Evolutionary conservation across 2,888 invertebrate genomes (phyloP), one percentile per base, ranked within the genome.

Genomic region (Dasysyrphus albostriatus): DNA sequence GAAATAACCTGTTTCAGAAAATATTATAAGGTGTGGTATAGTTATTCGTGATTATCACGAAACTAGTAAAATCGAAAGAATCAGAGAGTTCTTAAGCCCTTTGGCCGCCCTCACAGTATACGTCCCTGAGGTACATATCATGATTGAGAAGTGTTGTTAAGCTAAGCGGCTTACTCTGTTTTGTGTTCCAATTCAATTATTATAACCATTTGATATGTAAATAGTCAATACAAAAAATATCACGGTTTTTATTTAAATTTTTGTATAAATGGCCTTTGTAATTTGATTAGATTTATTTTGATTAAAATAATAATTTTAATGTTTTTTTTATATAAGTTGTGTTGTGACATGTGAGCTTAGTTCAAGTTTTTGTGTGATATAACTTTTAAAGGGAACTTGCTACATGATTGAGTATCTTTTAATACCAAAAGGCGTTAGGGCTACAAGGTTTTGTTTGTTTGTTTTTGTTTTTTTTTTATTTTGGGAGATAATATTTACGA

Each of bases 131-230:
- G 32, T n/a, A 32, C 0, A 54, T n/a, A 32, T 9, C 6, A 49
- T 37, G 49, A 37, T 67, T 65, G 47, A 47, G 47, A 34, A 47
- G 47, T 47, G 47, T 39, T 47, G 49, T 24, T 49, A 14, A 37
- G 16, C 16, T 67, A 49, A 67, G 19, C 49, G 14, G 49, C 16
- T 47, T 65, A 24, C 37, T 67, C 9, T 19, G 34, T 67, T 67
- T 49, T 19, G 14, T 67, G 49, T 67, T 67, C 67, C 67, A 67
- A 49, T 67, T 67, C 49, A 67, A 67, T 67, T 67, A 67, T 49
- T 49, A 24, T 49, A 2, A 24, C 49, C 37, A 49, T 37, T 65
- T 67, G 19, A 49, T 67, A 67, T 67, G 49, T 12, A 14, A 67
- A 67, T 37, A 49, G 37, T 34, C 49, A 49, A 63, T 44, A 63